phyloP scores from a whole-genome alignment of 2,888 invertebrate genomes.

The Lasioglossum leucozonium region DNA sequence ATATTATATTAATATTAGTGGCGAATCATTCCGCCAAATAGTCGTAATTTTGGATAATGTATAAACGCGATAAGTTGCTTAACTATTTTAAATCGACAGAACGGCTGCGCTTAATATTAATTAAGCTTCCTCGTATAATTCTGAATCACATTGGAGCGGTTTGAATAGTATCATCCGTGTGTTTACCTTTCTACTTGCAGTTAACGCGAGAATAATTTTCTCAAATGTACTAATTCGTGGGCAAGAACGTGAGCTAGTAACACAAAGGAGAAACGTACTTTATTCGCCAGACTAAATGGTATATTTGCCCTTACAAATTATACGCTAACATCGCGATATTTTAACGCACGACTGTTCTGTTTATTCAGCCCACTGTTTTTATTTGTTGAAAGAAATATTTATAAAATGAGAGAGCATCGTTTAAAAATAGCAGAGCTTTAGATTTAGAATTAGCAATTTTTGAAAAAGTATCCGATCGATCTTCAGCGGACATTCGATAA shows the following conservation, averaged over 20 bases:
- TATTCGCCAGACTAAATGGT: conserved; percentile 4
- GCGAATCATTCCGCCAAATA: neutral
- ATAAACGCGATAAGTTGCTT: too few relatives aligned
- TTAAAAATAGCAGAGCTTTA: too few relatives aligned
- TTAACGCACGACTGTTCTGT: neutral
- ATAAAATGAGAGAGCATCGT: too few relatives aligned
- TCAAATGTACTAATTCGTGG: conserved; percentile 28
- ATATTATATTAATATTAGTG: neutral
- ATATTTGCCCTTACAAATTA: conserved; percentile 20
- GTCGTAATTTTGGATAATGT: too few relatives aligned
- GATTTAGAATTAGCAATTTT: too few relatives aligned
- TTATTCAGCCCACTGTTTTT: neutral
- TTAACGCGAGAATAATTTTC: conserved; percentile 11
- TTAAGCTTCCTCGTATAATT: neutral
- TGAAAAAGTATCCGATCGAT: too few relatives aligned
- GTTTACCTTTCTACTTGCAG: conserved; percentile 30
- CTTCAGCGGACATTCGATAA: too few relatives aligned
- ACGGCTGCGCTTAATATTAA: neutral
- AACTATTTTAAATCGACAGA: neutral
- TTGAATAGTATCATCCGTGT: neutral
- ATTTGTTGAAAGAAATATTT: neutral
- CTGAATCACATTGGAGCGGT: neutral
- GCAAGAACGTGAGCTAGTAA: conserved; percentile 11
- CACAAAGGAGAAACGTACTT: conserved; percentile 14
- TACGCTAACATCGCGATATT: neutral